These are phyloP conservation scores for Leptogaster cylindrica DNA, from an alignment of 2,888 invertebrate genomes.

Conservation along the genomic window DNA sequence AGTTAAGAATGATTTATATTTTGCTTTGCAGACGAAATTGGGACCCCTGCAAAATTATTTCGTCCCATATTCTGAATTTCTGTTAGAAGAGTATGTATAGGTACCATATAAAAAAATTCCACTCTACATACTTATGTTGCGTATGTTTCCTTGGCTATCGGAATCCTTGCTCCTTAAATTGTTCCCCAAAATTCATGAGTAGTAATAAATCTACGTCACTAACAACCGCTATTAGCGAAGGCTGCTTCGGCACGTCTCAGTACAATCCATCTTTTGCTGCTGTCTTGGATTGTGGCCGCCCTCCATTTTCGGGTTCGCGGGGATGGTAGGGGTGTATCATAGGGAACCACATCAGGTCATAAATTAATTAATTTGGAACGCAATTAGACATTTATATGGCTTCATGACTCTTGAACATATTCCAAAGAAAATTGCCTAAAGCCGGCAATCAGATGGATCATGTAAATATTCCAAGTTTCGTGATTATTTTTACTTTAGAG, in stretches of 20 bases:
- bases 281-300: conserved; percentile 6
- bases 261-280: conserved; percentile 25
- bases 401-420: conserved; percentile 33
- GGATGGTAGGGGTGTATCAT: too few relatives aligned
- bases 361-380: conserved; percentile 47
- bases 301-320: conserved; percentile 18
- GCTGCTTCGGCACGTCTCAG: conserved; percentile 10
- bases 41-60: too few relatives aligned
- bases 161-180: too few relatives aligned
- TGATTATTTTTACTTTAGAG: too few relatives aligned
- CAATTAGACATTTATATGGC: conserved; percentile 46
- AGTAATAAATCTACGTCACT: conserved; percentile 28
- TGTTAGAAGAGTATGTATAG: too few relatives aligned
- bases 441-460: neutral
- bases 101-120: too few relatives aligned
- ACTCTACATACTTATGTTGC: too few relatives aligned
- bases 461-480: too few relatives aligned
- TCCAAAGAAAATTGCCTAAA: neutral
- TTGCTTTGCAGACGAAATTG: too few relatives aligned
- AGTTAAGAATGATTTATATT: too few relatives aligned
- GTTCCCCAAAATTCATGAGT: conserved; percentile 30
- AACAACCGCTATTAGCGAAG: conserved; percentile 15
- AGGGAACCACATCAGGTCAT: conserved; percentile 45
- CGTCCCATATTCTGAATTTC: too few relatives aligned
- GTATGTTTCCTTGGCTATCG: too few relatives aligned